Percentiles rank a stretch among this genome's conserved stretches.
phyloP scores from a whole-genome alignment of 1,140 invertebrate genomes.

The Drosophila subpulchrella region DNA sequence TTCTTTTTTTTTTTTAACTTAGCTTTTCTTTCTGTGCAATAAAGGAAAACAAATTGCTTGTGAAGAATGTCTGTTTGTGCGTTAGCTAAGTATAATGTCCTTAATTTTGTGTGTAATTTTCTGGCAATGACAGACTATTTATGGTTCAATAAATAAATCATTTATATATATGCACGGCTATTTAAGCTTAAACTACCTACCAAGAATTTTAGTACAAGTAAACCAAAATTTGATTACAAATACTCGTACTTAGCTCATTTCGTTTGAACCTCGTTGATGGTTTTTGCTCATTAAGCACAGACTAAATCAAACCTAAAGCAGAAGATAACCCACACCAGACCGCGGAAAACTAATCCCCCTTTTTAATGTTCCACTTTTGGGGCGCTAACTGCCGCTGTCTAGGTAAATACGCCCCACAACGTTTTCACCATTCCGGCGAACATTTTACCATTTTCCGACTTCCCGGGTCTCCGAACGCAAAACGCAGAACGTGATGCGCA shows the following conservation, averaged over 20 bases:
- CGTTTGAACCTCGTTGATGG: slow-evolving; percentile 1
- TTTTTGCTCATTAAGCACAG: slow-evolving; percentile 51
- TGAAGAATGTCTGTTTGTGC: slow-evolving; percentile 23
- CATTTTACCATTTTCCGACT: slow-evolving; percentile 19
- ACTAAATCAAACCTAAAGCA: slow-evolving; percentile 12
- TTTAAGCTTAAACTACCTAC: not conserved
- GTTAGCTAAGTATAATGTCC: slow-evolving; percentile 27
- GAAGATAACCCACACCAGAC: not conserved
- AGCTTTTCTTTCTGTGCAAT: slow-evolving; percentile 1
- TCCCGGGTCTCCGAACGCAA: slow-evolving; percentile 54
- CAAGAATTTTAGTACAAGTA: slow-evolving; percentile 10
- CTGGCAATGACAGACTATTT: slow-evolving; percentile 23
- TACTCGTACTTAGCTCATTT: slow-evolving; percentile 32
- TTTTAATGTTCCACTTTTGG: slow-evolving; percentile 50
- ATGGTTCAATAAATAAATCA: slow-evolving; percentile 4
- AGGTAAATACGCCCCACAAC: slow-evolving; percentile 67
- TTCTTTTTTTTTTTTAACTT: not conserved
- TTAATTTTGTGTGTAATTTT: slow-evolving; percentile 18
- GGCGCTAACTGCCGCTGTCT: slow-evolving; percentile 63
- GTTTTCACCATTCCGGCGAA: slow-evolving; percentile 39
- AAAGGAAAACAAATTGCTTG: slow-evolving; percentile 6
- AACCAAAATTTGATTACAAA: slow-evolving; percentile 35
- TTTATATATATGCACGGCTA: not conserved
- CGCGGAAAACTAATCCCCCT: slow-evolving; percentile 21
- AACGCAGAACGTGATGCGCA: slow-evolving; percentile 80